Evolutionary conservation across 1,140 invertebrate species (phyloP).

Genomic region (Aphelenchoides avenae): DNA sequence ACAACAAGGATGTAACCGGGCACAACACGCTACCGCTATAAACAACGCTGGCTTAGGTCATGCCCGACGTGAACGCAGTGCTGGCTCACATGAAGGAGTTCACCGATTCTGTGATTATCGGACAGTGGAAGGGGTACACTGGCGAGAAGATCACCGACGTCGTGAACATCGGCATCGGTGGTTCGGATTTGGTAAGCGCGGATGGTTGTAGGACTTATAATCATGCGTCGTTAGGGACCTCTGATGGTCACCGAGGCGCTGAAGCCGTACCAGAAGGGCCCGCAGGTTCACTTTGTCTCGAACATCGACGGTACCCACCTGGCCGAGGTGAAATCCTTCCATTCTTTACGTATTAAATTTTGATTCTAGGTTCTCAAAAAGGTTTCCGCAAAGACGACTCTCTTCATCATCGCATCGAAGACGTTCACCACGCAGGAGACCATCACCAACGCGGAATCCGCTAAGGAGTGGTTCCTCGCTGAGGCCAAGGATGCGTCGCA

Average conservation of each 20-base stretch:
- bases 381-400: slow-evolving; percentile 81
- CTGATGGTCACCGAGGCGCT: slow-evolving; percentile 97
- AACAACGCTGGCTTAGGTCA: slow-evolving; percentile 65
- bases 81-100: slow-evolving; percentile 92
- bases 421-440: slow-evolving; percentile 99
- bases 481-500: slow-evolving; percentile 74
- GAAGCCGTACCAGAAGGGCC: slow-evolving; percentile 78
- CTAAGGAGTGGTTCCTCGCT: slow-evolving; percentile 87
- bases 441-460: slow-evolving; percentile 94
- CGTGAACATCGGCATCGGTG: slow-evolving; percentile 98
- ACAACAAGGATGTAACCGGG: slow-evolving; percentile 74
- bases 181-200: slow-evolving; percentile 91
- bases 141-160: slow-evolving; percentile 94
- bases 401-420: slow-evolving; percentile 98
- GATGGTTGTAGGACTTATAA: too few species aligned
- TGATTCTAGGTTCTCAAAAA: slow-evolving; percentile 72
- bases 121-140: slow-evolving; percentile 79
- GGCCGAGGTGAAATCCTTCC: slow-evolving; percentile 68
- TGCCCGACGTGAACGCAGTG: slow-evolving; percentile 84
- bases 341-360: slow-evolving; percentile 16
- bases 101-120: slow-evolving; percentile 69
- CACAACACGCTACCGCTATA: neutral
- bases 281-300: slow-evolving; percentile 92
- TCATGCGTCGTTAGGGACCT: slow-evolving; percentile 84
- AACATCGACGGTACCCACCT: slow-evolving; percentile 99